These are phyloP conservation scores for Solenopsis fugax DNA, from an alignment of 1,140 invertebrate species.

Conservation along the genomic window DNA sequence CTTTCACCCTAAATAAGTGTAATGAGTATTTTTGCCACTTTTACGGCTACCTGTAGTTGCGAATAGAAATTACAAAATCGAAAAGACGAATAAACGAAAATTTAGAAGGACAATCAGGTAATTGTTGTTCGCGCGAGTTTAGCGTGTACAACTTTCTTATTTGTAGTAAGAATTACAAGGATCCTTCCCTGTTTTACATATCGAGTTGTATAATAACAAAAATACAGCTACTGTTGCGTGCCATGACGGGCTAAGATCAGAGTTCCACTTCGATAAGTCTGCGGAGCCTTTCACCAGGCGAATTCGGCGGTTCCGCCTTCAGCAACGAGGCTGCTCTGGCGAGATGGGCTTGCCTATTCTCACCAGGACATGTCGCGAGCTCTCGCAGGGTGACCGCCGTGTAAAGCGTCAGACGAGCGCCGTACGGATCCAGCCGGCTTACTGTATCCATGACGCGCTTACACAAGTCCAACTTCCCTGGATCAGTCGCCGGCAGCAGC, in stretches of 20 bases:
- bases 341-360: slow-evolving; percentile 84
- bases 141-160: not conserved
- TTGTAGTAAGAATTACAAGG: slow-evolving; percentile 20
- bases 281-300: slow-evolving; percentile 86
- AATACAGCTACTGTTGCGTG: not conserved
- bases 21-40: slow-evolving; percentile 28
- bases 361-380: slow-evolving; percentile 87
- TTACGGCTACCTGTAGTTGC: slow-evolving; percentile 3
- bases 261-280: slow-evolving; percentile 81
- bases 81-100: slow-evolving; percentile 5
- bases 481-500: slow-evolving; percentile 88
- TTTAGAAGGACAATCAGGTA: not conserved
- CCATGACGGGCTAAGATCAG: not conserved
- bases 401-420: slow-evolving; percentile 90
- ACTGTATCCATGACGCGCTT: slow-evolving; percentile 89
- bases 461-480: slow-evolving; percentile 89
- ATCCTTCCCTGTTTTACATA: not conserved
- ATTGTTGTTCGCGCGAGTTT: not conserved
- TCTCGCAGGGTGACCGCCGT: slow-evolving; percentile 91
- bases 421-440: slow-evolving; percentile 90
- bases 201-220: slow-evolving; percentile 14
- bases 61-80: slow-evolving; percentile 27
- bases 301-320: slow-evolving; percentile 85
- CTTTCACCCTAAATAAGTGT: slow-evolving; percentile 35
- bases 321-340: slow-evolving; percentile 85